A percentile compares a stretch with the other conserved stretches of the same genome.
Evolutionary conservation across 2,888 invertebrate genomes (phyloP).

Genomic region (Barypeithes pellucidus): DNA sequence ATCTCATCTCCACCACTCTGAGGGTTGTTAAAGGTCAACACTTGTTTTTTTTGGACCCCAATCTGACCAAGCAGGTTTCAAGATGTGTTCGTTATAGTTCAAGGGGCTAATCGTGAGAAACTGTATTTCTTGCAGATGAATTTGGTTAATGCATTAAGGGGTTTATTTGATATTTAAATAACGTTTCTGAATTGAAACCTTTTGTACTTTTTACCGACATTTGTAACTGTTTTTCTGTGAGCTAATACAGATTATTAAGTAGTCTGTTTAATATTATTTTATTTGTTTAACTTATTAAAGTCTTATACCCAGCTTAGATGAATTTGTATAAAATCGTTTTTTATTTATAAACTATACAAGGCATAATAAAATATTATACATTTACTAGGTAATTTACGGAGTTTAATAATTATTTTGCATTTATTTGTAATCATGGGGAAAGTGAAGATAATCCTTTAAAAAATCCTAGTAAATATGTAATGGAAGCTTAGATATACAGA

Average conservation of each 20-base stretch:
- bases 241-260: conserved; percentile 56
- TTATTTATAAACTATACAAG: no score
- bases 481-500: no score
- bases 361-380: no score
- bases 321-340: conserved; percentile 4
- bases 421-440: no score
- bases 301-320: neutral
- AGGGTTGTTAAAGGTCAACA: conserved; percentile 25
- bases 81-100: conserved; percentile 15
- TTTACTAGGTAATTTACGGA: no score
- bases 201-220: conserved; percentile 25
- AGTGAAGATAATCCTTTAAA: no score
- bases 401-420: no score
- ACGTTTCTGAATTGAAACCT: conserved; percentile 37
- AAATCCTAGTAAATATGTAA: no score
- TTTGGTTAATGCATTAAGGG: conserved; percentile 24
- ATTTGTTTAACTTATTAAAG: conserved; percentile 41
- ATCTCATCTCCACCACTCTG: neutral
- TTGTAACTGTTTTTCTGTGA: conserved; percentile 38
- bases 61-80: conserved; percentile 27
- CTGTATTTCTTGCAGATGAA: conserved; percentile 19
- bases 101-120: conserved; percentile 38
- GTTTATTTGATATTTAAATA: conserved; percentile 41
- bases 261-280: conserved; percentile 64
- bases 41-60: conserved; percentile 22